These are phyloP conservation scores for Ammospiza maritima DNA, from an alignment of 2,797 vertebrate genomes.

Conservation along the genomic window DNA sequence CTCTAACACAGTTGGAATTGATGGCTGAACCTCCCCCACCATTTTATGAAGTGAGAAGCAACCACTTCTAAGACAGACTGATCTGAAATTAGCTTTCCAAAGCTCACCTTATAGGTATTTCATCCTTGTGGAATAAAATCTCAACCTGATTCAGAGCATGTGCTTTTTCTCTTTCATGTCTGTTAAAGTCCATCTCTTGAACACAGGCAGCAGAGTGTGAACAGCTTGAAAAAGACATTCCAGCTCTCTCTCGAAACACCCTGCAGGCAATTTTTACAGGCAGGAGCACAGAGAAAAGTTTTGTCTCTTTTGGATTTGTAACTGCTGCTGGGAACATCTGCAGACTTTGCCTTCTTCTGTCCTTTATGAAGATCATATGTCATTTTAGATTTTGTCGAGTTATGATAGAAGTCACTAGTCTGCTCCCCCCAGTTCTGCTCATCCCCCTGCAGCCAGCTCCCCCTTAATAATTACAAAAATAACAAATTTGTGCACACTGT, in stretches of 20 bases:
- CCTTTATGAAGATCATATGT: constrained; percentile 33
- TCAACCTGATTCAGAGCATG: neutral
- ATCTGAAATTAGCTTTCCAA: constrained; percentile 32
- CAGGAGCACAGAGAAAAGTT: constrained; percentile 50
- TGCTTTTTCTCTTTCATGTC: neutral
- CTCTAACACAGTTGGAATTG: neutral
- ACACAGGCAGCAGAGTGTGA: constrained; percentile 30
- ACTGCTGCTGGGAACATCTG: constrained; percentile 50
- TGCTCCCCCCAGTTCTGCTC: neutral
- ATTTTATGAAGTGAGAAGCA: neutral
- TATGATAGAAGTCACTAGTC: neutral
- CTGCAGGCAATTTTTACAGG: constrained; percentile 57
- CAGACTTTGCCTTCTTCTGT: constrained; percentile 31
- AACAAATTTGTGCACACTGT: neutral
- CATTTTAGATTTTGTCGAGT: constrained; percentile 51
- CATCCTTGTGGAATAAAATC: neutral
- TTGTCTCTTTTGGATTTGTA: constrained; percentile 53
- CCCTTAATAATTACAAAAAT: neutral
- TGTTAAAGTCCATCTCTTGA: constrained; percentile 47
- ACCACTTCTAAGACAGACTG: neutral
- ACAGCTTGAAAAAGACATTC: constrained; percentile 46
- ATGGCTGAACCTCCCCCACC: neutral
- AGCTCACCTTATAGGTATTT: neutral
- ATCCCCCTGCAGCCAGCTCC: neutral
- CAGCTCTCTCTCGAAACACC: constrained; percentile 30